Evolutionary conservation across 2,797 vertebrate genomes (phyloP), one percentile per base, ranked within the genome.

Genomic region (Hirundo rustica): DNA sequence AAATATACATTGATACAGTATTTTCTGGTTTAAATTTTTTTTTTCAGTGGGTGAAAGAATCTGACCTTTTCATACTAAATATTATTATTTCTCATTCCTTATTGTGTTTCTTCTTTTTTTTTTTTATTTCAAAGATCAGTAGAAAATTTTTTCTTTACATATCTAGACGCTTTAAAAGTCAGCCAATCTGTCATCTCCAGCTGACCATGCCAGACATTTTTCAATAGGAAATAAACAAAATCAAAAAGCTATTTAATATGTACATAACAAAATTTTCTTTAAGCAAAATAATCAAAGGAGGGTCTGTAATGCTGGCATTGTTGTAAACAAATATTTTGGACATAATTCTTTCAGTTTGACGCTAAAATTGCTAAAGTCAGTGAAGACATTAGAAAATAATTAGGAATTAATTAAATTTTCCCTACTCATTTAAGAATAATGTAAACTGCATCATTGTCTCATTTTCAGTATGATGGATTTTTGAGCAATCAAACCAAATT

Each of bases 211-310:
- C 38, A 75, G 16, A 22, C 3, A 16, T 57, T 19, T 67, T 90
- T 47, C 38, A 84, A 26, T 34, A 9, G 16, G 12, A 85, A 93
- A 51, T 57, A 44, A 70, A 80, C 0, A 55, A 74, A 85, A 89
- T 79, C 23, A 83, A 89, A 96, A 92, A 58, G 1, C 29, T 93
- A 40, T 85, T 85, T 81, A 55, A 80, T 71, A 68, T 76, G 25
- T 30, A 80, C 38, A 15, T 79, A 77, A 64, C 72, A 70, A 79
- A 88, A 85, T 89, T 92, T 91, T 91, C 30, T 93, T 95, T 93
- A 88, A 88, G 16, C 27, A 85, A 93, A 89, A 70, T 76, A 76
- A 89, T 83, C 27, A 72, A 27, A 87, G 10, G 6, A 93, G 11
- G 11, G 16, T 93, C 83, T 94, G 55, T 73, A 95, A 94, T 91